Percentiles rank a stretch among this genome's conserved stretches.
These are phyloP conservation scores for Clusia tigrina DNA, from an alignment of 2,888 invertebrate genomes.

Conservation along the genomic window DNA sequence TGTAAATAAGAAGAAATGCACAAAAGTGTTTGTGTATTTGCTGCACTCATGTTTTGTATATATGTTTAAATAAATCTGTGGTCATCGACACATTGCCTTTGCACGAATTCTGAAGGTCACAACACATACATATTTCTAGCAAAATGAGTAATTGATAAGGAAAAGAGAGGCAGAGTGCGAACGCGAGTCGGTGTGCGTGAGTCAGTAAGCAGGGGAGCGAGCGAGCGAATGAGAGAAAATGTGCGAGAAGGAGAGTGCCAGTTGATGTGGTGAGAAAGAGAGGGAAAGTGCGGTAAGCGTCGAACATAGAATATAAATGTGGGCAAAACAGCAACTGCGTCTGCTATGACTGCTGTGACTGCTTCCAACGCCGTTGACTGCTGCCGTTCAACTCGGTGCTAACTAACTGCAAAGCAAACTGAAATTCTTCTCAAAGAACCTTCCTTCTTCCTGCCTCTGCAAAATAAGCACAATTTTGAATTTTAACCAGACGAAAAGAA, in stretches of 20 bases:
- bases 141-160: slow-evolving; percentile 34
- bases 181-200: background rate
- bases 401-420: no score
- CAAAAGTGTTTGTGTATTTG: slow-evolving; percentile 28
- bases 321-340: no score
- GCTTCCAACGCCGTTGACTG: no score
- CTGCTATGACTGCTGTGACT: no score
- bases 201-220: slow-evolving; percentile 8
- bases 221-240: slow-evolving; percentile 29
- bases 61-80: slow-evolving; percentile 58
- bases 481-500: no score
- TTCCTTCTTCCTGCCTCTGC: no score
- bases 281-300: no score
- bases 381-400: no score
- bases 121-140: slow-evolving; percentile 53
- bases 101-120: slow-evolving; percentile 67
- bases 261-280: no score
- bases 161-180: slow-evolving; percentile 17
- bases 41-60: slow-evolving; percentile 27
- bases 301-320: no score
- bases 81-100: slow-evolving; percentile 67
- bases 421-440: no score
- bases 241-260: slow-evolving; percentile 17
- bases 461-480: no score
- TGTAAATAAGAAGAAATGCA: slow-evolving; percentile 24